Evolutionary conservation across 2,888 invertebrate species (phyloP).

Genomic region (Clitarchus hookeri): DNA sequence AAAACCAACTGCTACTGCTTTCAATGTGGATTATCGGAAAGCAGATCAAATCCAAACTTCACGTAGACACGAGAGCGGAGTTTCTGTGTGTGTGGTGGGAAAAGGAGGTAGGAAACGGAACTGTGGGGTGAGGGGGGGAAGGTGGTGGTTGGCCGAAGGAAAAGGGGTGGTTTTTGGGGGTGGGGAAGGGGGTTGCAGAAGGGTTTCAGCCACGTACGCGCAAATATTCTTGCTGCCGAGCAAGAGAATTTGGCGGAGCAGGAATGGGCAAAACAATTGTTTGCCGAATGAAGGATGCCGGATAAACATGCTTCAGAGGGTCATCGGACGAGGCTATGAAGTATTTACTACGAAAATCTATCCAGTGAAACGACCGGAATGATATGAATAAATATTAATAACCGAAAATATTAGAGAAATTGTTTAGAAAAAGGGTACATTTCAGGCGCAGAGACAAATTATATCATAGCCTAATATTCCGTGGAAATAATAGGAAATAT

Average conservation of each 20-base stretch:
- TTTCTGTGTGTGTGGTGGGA: background rate
- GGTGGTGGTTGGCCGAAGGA: background rate
- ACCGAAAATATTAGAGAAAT: no score
- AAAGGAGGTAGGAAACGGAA: background rate
- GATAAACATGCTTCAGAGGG: background rate
- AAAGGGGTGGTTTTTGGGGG: no score
- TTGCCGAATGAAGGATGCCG: background rate
- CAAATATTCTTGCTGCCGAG: constrained; percentile 20
- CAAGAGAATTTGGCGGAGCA: constrained; percentile 7
- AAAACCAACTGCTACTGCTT: constrained; percentile 55
- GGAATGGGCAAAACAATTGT: background rate
- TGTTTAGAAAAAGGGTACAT: no score
- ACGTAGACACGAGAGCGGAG: constrained; percentile 18
- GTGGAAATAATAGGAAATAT: no score
- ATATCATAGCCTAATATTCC: no score
- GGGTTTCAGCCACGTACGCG: constrained; percentile 8
- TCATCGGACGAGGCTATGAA: background rate
- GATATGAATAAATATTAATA: no score
- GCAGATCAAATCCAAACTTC: constrained; percentile 53
- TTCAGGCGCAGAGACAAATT: no score
- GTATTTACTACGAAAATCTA: background rate
- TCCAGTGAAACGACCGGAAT: no score
- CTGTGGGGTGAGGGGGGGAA: background rate
- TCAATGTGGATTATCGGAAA: constrained; percentile 54
- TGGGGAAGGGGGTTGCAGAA: background rate